Evolutionary conservation across 2,888 invertebrate species (phyloP), one percentile per base, ranked within the genome.

Genomic region (Seira ritae): DNA sequence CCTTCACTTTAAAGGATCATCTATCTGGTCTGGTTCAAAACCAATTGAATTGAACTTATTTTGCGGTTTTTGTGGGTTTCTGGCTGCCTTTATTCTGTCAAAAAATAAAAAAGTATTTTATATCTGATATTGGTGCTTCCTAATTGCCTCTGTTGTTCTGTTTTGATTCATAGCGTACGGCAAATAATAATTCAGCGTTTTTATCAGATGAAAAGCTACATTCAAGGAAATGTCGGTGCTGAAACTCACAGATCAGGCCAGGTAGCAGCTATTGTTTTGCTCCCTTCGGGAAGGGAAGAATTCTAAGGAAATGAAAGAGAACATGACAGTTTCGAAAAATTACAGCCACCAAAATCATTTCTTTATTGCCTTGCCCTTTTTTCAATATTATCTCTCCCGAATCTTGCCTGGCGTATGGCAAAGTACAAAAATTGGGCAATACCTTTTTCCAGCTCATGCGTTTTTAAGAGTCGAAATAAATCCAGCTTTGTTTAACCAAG

Each of bases 281-380:
- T 62, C 22, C 62, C 19, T 62, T 22, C 22, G 22, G 62, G 12
- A 62, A 62, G 19, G 62, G 8, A 31, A 31, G 8, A 2, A 31
- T 81, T 72, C 55, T 69, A 22, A 75, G 50, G 66, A 67, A 62
- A n/a, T n/a, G n/a, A n/a, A n/a, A n/a, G n/a, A 42, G 60, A 82
- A 82, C 82, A 82, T 82, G 82, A 82, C 82, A 82, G 82, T 82
- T 82, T 73, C 24, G 82, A 77, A 82, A 82, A 82, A 82, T 76
- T 82, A 77, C 82, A 62, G 77, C 73, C 62, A 68, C 82, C 72
- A 66, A 77, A 62, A 76, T 82, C 77, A 82, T 73, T 77, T 77
- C 77, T 82, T 82, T 82, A 82, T 82, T 77, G 82, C 72, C 62
- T 82, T 66, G 46, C 62, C 62, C 22, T 20, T 50, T 62, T 20